These are phyloP conservation scores for Scomber colias DNA, from an alignment of 2,113 vertebrate species.

Conservation along the genomic window DNA sequence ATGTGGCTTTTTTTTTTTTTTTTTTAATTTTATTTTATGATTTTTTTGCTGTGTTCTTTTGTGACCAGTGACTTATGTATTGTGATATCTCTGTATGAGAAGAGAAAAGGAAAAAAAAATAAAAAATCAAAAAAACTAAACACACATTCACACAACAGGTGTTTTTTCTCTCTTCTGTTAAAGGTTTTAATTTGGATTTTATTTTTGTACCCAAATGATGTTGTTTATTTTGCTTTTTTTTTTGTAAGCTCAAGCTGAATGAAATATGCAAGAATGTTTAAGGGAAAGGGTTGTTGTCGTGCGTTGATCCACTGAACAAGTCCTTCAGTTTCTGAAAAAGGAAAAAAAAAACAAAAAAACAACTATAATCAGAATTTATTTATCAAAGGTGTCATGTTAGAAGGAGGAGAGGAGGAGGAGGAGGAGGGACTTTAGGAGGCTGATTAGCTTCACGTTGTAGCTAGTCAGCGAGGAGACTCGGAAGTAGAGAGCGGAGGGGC, in stretches of 20 bases:
- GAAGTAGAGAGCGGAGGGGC: slow-evolving; percentile 27
- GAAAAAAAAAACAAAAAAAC: neutral
- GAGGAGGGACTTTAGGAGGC: neutral
- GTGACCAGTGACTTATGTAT: slow-evolving; percentile 82
- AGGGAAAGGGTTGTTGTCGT: slow-evolving; percentile 43
- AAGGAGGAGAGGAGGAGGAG: slow-evolving; percentile 4
- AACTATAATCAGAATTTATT: slow-evolving; percentile 51
- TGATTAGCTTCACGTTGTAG: slow-evolving; percentile 45
- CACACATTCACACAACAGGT: slow-evolving; percentile 43
- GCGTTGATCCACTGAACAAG: slow-evolving; percentile 53
- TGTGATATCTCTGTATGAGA: slow-evolving; percentile 73
- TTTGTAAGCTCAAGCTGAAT: slow-evolving; percentile 77
- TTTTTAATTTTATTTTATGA: slow-evolving; percentile 33
- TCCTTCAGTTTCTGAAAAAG: slow-evolving; percentile 22
- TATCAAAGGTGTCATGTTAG: slow-evolving; percentile 47
- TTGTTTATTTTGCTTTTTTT: slow-evolving; percentile 69
- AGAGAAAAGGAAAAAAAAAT: slow-evolving; percentile 22
- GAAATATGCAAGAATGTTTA: slow-evolving; percentile 68
- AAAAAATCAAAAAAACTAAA: neutral
- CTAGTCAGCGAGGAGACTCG: neutral
- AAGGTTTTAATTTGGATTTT: slow-evolving; percentile 84
- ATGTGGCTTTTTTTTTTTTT: slow-evolving; percentile 56
- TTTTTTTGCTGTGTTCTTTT: slow-evolving; percentile 78
- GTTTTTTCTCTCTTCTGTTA: slow-evolving; percentile 48
- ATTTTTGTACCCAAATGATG: slow-evolving; percentile 83